Base-by-base conservation (phyloP, 2,113 vertebrate species). In the Cyprinodon variegatus region DNA sequence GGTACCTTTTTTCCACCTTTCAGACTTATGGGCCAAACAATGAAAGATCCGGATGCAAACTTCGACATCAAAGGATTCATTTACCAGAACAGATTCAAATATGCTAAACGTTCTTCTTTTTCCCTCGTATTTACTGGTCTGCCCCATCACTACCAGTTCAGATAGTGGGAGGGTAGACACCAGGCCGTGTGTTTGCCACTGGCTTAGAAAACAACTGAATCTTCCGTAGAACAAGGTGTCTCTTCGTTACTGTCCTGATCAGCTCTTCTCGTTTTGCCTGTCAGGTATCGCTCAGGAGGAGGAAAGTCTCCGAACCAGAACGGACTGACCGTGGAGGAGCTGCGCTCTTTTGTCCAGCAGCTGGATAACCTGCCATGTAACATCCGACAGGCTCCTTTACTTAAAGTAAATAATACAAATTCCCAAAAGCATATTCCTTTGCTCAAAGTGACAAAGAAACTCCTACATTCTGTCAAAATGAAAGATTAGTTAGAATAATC, bases 221-320 rank as follows among this genome's bases (percentile, higher is more conserved):
- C 17, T 43, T 61, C 6, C 15, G 11, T 14, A 29, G 4, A 4
- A 61, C 17, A 3, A 11, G 0, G 9, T 29, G 20, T 3, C 12
- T 62, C 38, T n/a, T 39, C 8, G 39, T 66, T 36, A n/a, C 57
- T 36, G 9, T 37, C 61, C 9, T 68, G 11, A 66, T 67, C 12
- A 61, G 13, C 3, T 11, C 7, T 62, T 65, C 77, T 12, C n/a
- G 1, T 82, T 48, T 14, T 87, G 45, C 81, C 20, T 79, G 75
- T 7, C 29, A 99, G 98, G 81, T 98, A 96, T 84, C 96, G 97
- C 14, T 96, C 96, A 7, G 96, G 97, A 66, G 97, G 97, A 86
- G 97, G 97, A 0, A 98, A 97, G 77, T 96, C 96, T 60, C 97
- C 94, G 76, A 97, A 95, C 57, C 97, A 95, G 69, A 98, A 97